Evolutionary conservation across 2,888 invertebrate species (phyloP), one percentile per base, ranked within the genome.

Genomic region (Nephrotoma flavescens): DNA sequence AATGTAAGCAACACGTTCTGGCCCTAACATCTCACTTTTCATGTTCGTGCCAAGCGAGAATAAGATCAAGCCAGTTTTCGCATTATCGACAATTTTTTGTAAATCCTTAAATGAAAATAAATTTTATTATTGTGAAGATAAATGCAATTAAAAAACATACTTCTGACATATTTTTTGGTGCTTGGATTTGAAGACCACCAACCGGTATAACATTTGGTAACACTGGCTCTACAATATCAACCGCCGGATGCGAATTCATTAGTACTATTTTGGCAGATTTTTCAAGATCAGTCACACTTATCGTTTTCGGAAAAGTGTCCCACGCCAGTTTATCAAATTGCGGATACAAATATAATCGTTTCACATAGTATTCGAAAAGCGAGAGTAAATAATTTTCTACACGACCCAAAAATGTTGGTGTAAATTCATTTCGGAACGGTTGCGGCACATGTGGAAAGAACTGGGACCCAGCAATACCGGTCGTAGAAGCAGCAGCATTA

Each of bases 11-110:
- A 88, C 87, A 41, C 88, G 88, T 12, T 88, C 83, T 0, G 87
- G 4, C 2, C 89, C 89, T 11, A 88, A 41, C 85, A 87, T 86
- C 0, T 88, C 87, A n/a, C 88, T 88, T 19, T 89, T 88, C n/a
- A 91, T 87, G 87, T 90, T 90, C 0, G 90, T 89, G 5, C 91
- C 91, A 41, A 92, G 87, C 9, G 90, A 90, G n/a, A 92, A 89
- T 41, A 89, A 89, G 47, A 92, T 88, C 41, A 90, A 88, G 0
- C 91, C 91, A 41, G 90, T 89, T 5, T 88, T 87, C 4, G 89
- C 89, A n/a, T 89, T 88, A 0, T 90, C 88, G 1, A 90, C 87
- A 86, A 90, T 91, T 0, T 88, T 86, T 45, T 89, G 87, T 0
- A 91, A 19, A 41, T 89, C 89, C 88, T 88, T 84, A 19, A 85